Evolutionary conservation across 2,888 invertebrate genomes (phyloP).

Genomic region (Hirtodrosophila histrioides): DNA sequence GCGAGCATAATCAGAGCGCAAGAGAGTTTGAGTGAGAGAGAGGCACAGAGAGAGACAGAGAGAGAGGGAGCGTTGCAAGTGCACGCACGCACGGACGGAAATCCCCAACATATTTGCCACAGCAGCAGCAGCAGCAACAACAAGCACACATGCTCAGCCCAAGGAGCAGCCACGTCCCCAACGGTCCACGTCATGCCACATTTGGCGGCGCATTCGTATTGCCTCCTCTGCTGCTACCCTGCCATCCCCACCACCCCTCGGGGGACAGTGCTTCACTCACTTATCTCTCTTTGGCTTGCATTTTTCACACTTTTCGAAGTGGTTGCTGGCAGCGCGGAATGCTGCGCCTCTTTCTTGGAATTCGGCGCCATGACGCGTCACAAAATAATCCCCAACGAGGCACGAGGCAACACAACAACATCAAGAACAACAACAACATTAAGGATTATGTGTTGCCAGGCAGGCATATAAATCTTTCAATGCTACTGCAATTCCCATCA

Average conservation of each 20-base stretch:
- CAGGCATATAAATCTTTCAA: constrained; percentile 68
- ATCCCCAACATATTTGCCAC: constrained; percentile 63
- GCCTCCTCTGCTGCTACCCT: not conserved
- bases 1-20: constrained; percentile 4
- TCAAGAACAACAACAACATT: constrained; percentile 6
- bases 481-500: constrained; percentile 48
- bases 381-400: constrained; percentile 43
- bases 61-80: constrained; percentile 13
- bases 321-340: constrained; percentile 49
- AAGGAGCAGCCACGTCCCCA: constrained; percentile 37
- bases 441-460: constrained; percentile 7
- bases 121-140: constrained; percentile 24
- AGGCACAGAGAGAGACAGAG: not conserved
- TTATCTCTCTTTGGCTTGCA: constrained; percentile 35
- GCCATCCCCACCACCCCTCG: not conserved
- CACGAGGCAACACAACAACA: constrained; percentile 1
- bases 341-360: constrained; percentile 76
- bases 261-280: not conserved
- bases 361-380: constrained; percentile 71
- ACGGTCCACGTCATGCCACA: constrained; percentile 46
- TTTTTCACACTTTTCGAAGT: constrained; percentile 66
- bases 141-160: constrained; percentile 23
- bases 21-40: constrained; percentile 7
- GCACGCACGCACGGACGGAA: constrained; percentile 43
- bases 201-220: constrained; percentile 26